Evolutionary conservation across 2,113 vertebrate species (phyloP), one percentile per base, ranked within the genome.

Genomic region (Antechinus flavipes): DNA sequence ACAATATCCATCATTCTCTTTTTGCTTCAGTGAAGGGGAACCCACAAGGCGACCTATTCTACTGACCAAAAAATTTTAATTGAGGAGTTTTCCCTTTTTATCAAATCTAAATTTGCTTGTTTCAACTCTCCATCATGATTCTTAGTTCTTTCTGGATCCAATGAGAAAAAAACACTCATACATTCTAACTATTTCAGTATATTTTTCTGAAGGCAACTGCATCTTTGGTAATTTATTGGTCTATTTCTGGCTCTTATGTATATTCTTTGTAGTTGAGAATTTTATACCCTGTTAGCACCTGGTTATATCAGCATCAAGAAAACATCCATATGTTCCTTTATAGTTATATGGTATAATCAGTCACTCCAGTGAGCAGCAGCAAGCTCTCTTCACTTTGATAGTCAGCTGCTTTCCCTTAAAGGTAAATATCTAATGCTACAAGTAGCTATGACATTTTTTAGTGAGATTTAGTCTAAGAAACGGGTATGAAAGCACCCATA

Each of bases 111-210:
- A 76, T 76, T 22, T 76, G 0, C 68, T n/a, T 68, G 30, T 68
- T 68, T n/a, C 61, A 11, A 14, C 30, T 68, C 30, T 68, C 61
- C 30, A 35, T 68, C 30, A 30, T 68, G 12, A 68, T n/a, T n/a
- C 14, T 35, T 76, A 76, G 68, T 76, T n/a, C 35, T 6, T n/a
- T 76, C 68, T 76, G 68, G 68, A 4, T 5, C 35, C 30, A 22
- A 22, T n/a, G 16, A n/a, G 68, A n/a, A 76, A 30, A 30, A n/a
- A 76, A 4, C 16, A n/a, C 7, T 0, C 68, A 76, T n/a, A n/a
- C 14, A 92, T 96, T 92, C 54, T 90, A 55, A 14, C 22, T 92
- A 95, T 93, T 95, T 91, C 46, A 91, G 47, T 58, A 35, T 92
- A 89, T 91, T 27, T 91, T 50, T 93, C 26, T 58, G 30, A 49